A percentile compares a stretch with the other conserved stretches of the same genome.
phyloP scores from a whole-genome alignment of 2,113 vertebrate genomes.

The Scytalopus superciliaris region DNA sequence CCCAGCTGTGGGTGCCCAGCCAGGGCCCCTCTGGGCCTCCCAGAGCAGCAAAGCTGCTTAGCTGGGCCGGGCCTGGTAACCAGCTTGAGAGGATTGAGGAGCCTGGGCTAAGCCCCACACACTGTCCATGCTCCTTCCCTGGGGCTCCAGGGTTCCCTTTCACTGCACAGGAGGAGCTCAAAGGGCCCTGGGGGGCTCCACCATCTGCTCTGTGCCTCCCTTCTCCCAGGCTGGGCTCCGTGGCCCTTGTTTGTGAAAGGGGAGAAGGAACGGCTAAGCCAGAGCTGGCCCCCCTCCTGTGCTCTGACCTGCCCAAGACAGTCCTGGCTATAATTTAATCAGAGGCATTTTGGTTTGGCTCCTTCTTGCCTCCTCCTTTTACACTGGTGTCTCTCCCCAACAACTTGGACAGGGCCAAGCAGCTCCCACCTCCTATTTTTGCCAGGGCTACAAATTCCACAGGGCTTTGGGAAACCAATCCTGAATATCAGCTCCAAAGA shows the following conservation, averaged over 20 bases:
- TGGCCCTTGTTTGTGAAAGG: background rate
- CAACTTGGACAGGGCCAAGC: background rate
- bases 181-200: background rate
- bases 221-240: background rate
- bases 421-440: background rate
- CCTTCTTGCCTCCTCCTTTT: background rate
- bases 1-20: background rate
- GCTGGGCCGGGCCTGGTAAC: background rate
- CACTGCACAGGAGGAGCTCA: background rate
- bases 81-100: conserved; percentile 29
- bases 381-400: background rate
- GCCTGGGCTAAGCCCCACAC: background rate
- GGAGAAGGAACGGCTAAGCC: conserved; percentile 33
- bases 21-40: background rate
- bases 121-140: background rate
- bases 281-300: background rate
- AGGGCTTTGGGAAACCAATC: background rate
- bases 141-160: background rate
- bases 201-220: background rate
- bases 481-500: background rate
- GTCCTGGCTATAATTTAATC: background rate
- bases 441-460: background rate
- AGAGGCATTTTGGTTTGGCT: background rate
- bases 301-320: background rate
- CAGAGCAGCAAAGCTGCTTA: background rate